These are phyloP conservation scores for Peromyscus californicus DNA, from an alignment of 2,113 vertebrate species.

Conservation along the genomic window DNA sequence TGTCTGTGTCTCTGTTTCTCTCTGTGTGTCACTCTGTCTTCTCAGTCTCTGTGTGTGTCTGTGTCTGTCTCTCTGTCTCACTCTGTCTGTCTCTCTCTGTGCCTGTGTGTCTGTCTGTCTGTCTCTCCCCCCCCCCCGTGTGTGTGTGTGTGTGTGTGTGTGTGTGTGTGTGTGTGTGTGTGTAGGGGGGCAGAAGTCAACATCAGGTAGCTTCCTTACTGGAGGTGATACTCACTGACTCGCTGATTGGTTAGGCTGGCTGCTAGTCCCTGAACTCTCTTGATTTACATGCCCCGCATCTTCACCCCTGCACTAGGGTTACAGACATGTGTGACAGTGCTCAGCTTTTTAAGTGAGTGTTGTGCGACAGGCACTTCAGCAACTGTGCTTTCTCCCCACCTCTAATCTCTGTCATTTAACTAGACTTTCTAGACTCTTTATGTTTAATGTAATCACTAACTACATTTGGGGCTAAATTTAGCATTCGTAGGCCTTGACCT, in stretches of 20 bases:
- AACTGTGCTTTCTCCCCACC: background rate
- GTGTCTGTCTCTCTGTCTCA: background rate
- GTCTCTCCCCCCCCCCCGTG: too few species aligned
- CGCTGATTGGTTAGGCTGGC: too few species aligned
- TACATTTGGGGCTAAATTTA: conserved; percentile 13
- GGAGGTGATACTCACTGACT: background rate
- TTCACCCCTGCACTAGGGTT: background rate
- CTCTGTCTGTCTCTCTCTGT: too few species aligned
- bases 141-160: too few species aligned
- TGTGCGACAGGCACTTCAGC: background rate
- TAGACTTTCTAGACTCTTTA: background rate
- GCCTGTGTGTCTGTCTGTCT: too few species aligned
- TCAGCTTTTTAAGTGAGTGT: too few species aligned
- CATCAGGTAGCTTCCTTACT: background rate
- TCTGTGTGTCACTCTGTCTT: too few species aligned
- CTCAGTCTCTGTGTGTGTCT: background rate
- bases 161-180: too few species aligned
- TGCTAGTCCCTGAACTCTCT: background rate
- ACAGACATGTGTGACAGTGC: background rate
- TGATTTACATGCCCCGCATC: too few species aligned
- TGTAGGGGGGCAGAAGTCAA: background rate
- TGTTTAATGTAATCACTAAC: background rate
- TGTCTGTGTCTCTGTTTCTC: too few species aligned
- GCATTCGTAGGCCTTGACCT: background rate
- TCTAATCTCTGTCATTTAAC: background rate